phyloP scores from a whole-genome alignment of 2,888 invertebrate species.

The Melipona bicolor region DNA sequence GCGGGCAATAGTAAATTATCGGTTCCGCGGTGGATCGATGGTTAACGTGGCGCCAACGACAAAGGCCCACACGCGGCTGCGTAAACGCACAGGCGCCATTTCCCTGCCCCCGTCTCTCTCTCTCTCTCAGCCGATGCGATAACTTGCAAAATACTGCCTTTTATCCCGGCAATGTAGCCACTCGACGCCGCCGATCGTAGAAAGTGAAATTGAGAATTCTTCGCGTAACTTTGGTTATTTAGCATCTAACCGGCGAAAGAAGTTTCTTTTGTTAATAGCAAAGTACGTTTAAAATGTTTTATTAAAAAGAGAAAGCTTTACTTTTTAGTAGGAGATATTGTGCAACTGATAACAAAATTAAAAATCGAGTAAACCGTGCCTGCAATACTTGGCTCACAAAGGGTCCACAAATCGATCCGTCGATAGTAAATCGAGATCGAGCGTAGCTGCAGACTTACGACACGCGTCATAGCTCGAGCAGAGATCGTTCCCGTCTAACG shows the following conservation, averaged over 20 bases:
- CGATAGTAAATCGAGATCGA: not conserved
- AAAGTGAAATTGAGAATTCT: not conserved
- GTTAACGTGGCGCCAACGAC: constrained; percentile 61
- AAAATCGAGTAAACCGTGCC: not conserved
- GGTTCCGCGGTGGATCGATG: constrained; percentile 62
- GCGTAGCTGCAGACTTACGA: constrained; percentile 12
- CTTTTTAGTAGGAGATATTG: too few relatives aligned
- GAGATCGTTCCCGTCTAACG: constrained; percentile 10
- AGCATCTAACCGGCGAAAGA: not conserved
- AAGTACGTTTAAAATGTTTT: too few relatives aligned
- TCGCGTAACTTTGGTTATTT: not conserved
- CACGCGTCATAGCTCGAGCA: constrained; percentile 7
- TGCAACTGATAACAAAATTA: not conserved
- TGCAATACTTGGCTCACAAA: not conserved
- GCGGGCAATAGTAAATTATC: constrained; percentile 62
- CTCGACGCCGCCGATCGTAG: not conserved
- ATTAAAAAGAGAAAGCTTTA: too few relatives aligned
- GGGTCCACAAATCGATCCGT: not conserved
- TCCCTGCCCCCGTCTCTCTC: constrained; percentile 35
- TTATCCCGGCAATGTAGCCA: constrained; percentile 20
- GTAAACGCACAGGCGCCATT: constrained; percentile 55
- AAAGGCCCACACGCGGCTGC: constrained; percentile 52
- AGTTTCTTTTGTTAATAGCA: too few relatives aligned
- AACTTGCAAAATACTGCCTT: constrained; percentile 40
- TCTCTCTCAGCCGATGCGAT: constrained; percentile 26